A percentile compares a stretch with the other conserved stretches of the same genome.
phyloP scores from a whole-genome alignment of 2,113 vertebrate species.

The Pteruthius melanotis region DNA sequence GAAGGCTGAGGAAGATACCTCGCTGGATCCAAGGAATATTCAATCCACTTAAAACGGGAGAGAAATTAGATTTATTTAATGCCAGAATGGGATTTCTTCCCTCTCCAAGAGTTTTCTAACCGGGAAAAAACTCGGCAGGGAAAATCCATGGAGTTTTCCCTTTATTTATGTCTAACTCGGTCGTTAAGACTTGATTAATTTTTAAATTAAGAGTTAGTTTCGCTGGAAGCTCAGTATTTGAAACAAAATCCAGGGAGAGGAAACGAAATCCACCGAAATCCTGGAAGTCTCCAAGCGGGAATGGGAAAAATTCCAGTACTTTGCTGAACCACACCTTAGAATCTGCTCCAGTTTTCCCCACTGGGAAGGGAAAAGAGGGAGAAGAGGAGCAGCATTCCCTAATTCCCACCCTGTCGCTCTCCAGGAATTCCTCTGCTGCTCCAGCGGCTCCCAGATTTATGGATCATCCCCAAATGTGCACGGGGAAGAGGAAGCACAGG shows the following conservation, averaged over 20 bases:
- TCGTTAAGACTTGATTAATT: background rate
- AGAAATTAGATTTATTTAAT: rapidly evolving
- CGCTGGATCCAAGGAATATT: background rate
- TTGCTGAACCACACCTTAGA: background rate
- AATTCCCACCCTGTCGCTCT: background rate
- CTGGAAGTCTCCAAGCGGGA: background rate
- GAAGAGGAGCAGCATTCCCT: background rate
- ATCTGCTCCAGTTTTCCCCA: background rate
- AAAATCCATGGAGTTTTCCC: background rate
- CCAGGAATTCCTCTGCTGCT: background rate
- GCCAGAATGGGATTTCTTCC: background rate
- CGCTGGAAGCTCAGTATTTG: background rate
- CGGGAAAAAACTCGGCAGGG: background rate
- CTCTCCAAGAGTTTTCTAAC: background rate
- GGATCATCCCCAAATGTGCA: background rate
- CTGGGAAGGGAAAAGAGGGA: background rate
- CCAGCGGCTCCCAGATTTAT: rapidly evolving
- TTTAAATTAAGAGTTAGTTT: background rate
- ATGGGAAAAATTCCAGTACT: background rate
- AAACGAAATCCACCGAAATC: background rate
- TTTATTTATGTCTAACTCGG: background rate
- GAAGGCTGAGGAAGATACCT: background rate
- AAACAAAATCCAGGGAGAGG: background rate
- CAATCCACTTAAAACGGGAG: rapidly evolving
- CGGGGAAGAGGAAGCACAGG: background rate